phyloP scores from a whole-genome alignment of 2,888 invertebrate genomes.

The Drosophila hamatofila region DNA sequence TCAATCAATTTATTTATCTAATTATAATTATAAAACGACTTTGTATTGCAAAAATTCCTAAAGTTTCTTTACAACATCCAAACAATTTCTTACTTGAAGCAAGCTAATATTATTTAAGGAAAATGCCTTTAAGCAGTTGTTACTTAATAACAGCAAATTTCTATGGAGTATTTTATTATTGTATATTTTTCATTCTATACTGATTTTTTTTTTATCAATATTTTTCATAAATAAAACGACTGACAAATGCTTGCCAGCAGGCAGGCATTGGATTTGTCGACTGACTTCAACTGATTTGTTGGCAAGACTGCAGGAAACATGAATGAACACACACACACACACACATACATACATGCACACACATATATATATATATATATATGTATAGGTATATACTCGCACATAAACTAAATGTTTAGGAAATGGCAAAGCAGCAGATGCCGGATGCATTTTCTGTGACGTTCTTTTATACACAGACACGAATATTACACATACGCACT shows the following conservation, averaged over 20 bases:
- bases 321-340: slow-evolving; percentile 17
- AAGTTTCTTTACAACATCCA: too few species aligned
- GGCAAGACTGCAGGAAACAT: slow-evolving; percentile 44
- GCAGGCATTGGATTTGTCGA: slow-evolving; percentile 15
- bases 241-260: slow-evolving; percentile 25
- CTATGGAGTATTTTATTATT: background rate
- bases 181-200: background rate
- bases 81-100: background rate
- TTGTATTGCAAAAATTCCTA: background rate
- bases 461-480: slow-evolving; percentile 23
- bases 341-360: slow-evolving; percentile 4
- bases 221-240: slow-evolving; percentile 26
- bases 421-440: slow-evolving; percentile 70
- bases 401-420: slow-evolving; percentile 74
- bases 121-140: background rate
- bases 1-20: too few species aligned
- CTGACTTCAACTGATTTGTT: slow-evolving; percentile 67
- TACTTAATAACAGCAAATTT: slow-evolving; percentile 1
- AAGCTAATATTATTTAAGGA: background rate
- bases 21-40: background rate
- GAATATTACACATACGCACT: slow-evolving; percentile 53
- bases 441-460: slow-evolving; percentile 69
- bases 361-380: too few species aligned
- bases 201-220: background rate
- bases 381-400: too few species aligned